A percentile compares a stretch with the other conserved stretches of the same genome.
These are phyloP conservation scores for Hydrolagus colliei DNA, from an alignment of 2,797 vertebrate species.

Conservation along the genomic window DNA sequence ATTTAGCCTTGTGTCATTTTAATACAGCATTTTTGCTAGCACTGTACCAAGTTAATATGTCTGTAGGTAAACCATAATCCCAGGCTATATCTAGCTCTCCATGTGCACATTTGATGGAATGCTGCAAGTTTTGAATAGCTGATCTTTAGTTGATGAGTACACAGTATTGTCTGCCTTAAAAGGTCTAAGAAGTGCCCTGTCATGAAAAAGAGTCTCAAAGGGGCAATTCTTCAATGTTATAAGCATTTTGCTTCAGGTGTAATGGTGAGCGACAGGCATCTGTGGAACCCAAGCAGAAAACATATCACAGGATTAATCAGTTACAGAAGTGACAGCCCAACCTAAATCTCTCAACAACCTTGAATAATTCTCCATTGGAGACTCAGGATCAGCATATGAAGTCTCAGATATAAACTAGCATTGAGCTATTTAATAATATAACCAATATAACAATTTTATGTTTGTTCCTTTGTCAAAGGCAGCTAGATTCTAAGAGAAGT, in stretches of 20 bases:
- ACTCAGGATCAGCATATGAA: background rate
- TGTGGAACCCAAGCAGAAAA: background rate
- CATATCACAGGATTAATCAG: background rate
- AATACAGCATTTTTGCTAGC: too few species aligned
- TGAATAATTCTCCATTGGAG: background rate
- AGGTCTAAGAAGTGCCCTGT: background rate
- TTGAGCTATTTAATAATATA: constrained; percentile 58
- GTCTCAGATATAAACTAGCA: background rate
- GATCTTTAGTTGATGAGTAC: background rate
- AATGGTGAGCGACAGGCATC: background rate
- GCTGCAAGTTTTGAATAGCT: background rate
- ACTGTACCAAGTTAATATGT: background rate
- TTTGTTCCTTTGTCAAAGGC: constrained; percentile 52
- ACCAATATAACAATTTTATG: constrained; percentile 52
- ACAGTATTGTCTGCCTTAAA: background rate
- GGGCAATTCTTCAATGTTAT: background rate
- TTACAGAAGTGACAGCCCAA: constrained; percentile 1
- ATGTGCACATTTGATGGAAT: background rate
- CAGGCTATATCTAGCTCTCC: background rate
- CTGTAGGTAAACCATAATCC: background rate
- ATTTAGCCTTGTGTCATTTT: too few species aligned
- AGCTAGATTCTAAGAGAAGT: constrained; percentile 59
- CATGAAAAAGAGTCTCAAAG: background rate
- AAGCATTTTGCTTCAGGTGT: background rate
- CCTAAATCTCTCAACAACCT: background rate